These are phyloP conservation scores for Lepus oiostolus DNA, from an alignment of 2,797 vertebrate genomes.

Conservation along the genomic window DNA sequence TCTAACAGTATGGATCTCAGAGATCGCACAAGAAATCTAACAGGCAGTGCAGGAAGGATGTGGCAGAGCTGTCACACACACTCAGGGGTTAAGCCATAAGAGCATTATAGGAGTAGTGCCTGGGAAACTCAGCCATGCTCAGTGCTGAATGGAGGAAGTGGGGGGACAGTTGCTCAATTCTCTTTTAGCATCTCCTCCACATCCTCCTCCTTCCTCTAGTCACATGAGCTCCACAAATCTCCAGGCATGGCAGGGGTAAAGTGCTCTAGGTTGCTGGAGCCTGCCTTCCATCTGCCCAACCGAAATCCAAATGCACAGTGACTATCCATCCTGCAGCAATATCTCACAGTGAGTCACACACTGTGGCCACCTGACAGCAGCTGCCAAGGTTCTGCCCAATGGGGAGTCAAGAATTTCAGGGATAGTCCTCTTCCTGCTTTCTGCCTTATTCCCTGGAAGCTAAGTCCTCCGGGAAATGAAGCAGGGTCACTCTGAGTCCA, in stretches of 20 bases:
- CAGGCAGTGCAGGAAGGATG: fast-evolving
- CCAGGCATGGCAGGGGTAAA: background rate
- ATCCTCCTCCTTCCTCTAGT: background rate
- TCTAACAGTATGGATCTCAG: background rate
- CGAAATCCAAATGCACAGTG: background rate
- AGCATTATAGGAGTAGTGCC: no score
- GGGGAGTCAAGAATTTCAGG: background rate
- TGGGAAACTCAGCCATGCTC: background rate
- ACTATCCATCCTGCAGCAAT: background rate
- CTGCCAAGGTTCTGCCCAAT: background rate
- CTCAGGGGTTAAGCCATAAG: background rate
- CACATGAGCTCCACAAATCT: background rate
- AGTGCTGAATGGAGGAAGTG: background rate
- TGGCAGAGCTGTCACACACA: background rate
- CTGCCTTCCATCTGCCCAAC: background rate
- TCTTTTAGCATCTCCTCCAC: background rate
- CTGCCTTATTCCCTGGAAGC: background rate
- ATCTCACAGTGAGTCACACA: background rate
- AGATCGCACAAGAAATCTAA: background rate
- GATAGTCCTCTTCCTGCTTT: background rate
- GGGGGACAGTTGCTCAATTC: background rate
- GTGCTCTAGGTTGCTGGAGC: background rate
- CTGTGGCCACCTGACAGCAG: background rate
- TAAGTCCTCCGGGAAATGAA: fast-evolving
- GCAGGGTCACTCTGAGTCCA: background rate